Evolutionary conservation across 2,113 vertebrate species (phyloP).

Genomic region (Chaenocephalus aceratus): DNA sequence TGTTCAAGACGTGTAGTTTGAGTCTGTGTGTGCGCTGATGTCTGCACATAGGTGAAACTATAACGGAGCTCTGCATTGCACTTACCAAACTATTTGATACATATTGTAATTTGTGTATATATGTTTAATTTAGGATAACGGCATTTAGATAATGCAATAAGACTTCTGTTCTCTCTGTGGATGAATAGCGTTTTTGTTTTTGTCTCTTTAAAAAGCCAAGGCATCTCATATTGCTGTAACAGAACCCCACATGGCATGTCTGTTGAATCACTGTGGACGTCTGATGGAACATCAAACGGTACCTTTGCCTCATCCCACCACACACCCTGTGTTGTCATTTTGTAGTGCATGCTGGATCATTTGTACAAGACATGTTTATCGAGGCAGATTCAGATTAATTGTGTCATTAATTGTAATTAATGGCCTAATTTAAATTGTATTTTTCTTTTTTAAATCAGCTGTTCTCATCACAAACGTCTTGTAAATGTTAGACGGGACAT

Average conservation of each 20-base stretch:
- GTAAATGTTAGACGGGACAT: constrained; percentile 22
- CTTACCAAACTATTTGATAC: constrained; percentile 79
- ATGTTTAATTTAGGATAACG: constrained; percentile 68
- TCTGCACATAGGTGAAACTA: constrained; percentile 69
- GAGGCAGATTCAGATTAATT: constrained; percentile 14
- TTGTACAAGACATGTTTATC: constrained; percentile 34
- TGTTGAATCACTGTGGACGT: constrained; percentile 40
- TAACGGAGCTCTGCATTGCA: constrained; percentile 76
- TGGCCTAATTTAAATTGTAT: constrained; percentile 7
- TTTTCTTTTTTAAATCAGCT: background rate
- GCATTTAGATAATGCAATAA: constrained; percentile 85
- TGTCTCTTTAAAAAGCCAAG: constrained; percentile 72
- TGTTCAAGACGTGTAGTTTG: constrained; percentile 40
- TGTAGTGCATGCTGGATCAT: constrained; percentile 39
- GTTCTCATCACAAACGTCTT: constrained; percentile 16
- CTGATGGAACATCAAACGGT: constrained; percentile 32
- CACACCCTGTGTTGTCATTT: constrained; percentile 36
- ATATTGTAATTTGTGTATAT: constrained; percentile 71
- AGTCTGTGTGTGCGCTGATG: constrained; percentile 61
- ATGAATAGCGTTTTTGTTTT: constrained; percentile 57
- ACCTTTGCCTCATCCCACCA: constrained; percentile 40
- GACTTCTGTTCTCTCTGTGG: constrained; percentile 58
- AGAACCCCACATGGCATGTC: constrained; percentile 57
- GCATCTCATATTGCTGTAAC: constrained; percentile 74
- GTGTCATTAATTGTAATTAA: background rate